A percentile compares a stretch with the other conserved stretches of the same genome.
phyloP scores from a whole-genome alignment of 23 tunicate genomes.

The Clavelina lepadiformis region DNA sequence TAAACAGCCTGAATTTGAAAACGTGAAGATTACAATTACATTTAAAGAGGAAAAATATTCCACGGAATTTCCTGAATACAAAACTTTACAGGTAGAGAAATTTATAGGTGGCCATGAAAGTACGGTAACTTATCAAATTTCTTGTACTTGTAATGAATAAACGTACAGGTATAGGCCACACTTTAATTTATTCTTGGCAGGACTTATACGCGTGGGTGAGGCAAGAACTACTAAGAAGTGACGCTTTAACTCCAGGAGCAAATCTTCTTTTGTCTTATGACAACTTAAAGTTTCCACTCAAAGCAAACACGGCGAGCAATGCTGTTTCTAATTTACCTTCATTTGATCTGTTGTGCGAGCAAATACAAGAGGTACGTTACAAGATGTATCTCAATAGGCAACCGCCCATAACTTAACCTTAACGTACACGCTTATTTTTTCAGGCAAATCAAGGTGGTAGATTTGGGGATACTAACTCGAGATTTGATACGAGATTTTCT shows the following conservation, averaged over 20 bases:
- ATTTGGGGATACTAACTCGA: constrained; percentile 54
- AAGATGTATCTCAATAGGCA: too few species aligned
- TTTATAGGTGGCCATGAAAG: background rate
- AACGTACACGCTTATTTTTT: too few species aligned
- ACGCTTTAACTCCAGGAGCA: constrained; percentile 49
- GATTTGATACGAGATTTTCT: constrained; percentile 72
- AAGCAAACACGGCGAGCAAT: constrained; percentile 78
- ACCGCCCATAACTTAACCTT: too few species aligned
- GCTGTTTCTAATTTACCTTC: constrained; percentile 29
- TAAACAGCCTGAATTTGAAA: constrained; percentile 41
- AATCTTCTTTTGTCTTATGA: constrained; percentile 44
- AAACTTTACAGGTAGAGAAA: constrained; percentile 48
- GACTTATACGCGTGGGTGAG: constrained; percentile 77
- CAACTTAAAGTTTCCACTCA: constrained; percentile 69
- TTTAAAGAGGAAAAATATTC: constrained; percentile 29
- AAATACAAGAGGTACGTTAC: constrained; percentile 30
- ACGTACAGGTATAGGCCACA: background rate
- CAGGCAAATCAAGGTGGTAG: constrained; percentile 44
- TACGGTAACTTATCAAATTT: background rate
- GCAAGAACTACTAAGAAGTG: constrained; percentile 34
- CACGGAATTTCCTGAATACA: constrained; percentile 45
- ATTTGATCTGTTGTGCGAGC: constrained; percentile 29
- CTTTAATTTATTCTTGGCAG: constrained; percentile 12
- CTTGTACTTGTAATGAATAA: too few species aligned
- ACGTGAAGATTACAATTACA: constrained; percentile 18